phyloP scores from a whole-genome alignment of 2,888 invertebrate species.

The Eilema sororculum region DNA sequence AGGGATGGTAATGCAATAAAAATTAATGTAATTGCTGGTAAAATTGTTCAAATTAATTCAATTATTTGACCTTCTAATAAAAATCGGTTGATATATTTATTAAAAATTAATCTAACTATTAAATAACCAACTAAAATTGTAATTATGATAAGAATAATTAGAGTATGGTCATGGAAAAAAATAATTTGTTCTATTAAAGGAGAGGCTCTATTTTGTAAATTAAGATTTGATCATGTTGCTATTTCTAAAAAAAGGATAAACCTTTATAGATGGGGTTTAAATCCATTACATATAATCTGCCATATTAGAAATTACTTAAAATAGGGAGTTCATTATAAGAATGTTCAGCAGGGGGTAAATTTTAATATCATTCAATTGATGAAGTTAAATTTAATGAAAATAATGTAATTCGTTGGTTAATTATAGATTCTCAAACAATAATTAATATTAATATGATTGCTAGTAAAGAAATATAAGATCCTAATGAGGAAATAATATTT shows the following conservation, averaged over 20 bases:
- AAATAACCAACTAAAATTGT: slow-evolving; percentile 87
- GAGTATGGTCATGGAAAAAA: slow-evolving; percentile 88
- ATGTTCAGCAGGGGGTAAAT: slow-evolving; percentile 86
- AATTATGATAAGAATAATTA: slow-evolving; percentile 89
- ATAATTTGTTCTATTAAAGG: slow-evolving; percentile 90
- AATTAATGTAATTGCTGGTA: slow-evolving; percentile 88
- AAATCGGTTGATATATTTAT: slow-evolving; percentile 86
- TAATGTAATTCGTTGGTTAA: slow-evolving; percentile 82
- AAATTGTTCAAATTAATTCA: slow-evolving; percentile 89
- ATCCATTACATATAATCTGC: slow-evolving; percentile 87
- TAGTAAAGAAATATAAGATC: slow-evolving; percentile 88
- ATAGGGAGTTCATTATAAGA: slow-evolving; percentile 87
- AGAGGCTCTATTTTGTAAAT: slow-evolving; percentile 88
- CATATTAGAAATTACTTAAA: slow-evolving; percentile 88
- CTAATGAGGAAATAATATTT: slow-evolving; percentile 90
- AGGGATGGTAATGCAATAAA: slow-evolving; percentile 89
- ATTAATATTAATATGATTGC: slow-evolving; percentile 87
- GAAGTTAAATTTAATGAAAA: slow-evolving; percentile 81
- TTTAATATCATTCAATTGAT: slow-evolving; percentile 89
- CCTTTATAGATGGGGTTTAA: slow-evolving; percentile 90
- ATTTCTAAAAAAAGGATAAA: slow-evolving; percentile 88
- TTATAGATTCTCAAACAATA: slow-evolving; percentile 88
- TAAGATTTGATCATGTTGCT: slow-evolving; percentile 86
- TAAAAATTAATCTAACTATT: slow-evolving; percentile 85
- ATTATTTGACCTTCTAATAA: slow-evolving; percentile 87